phyloP scores from a whole-genome alignment of 2,888 invertebrate species.

The Odontocolon sp. region DNA sequence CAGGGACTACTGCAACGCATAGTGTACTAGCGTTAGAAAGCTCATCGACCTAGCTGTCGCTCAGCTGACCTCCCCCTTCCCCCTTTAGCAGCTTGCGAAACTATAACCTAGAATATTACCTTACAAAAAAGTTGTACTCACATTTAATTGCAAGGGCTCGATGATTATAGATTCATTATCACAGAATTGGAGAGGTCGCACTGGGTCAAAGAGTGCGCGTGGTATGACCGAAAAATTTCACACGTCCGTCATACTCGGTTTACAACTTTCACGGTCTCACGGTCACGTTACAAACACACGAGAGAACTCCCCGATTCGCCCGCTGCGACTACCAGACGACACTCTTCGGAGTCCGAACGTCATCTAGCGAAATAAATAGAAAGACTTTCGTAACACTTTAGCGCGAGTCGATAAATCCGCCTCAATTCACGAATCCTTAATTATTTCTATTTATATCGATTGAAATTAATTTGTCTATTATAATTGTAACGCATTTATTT shows the following conservation, averaged over 20 bases:
- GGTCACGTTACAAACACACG: constrained; percentile 41
- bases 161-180: constrained; percentile 51
- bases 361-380: constrained; percentile 18
- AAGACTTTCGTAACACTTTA: constrained; percentile 4
- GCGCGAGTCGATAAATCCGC: background rate
- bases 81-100: constrained; percentile 31
- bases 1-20: background rate
- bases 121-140: background rate
- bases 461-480: no score
- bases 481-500: no score
- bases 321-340: background rate
- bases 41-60: constrained; percentile 43
- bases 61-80: constrained; percentile 36
- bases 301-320: background rate
- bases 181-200: constrained; percentile 32
- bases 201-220: constrained; percentile 16
- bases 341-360: background rate
- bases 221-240: constrained; percentile 54
- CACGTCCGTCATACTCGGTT: constrained; percentile 56
- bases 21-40: constrained; percentile 18
- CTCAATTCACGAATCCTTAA: no score
- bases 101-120: constrained; percentile 39
- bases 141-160: constrained; percentile 11
- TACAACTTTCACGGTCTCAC: constrained; percentile 60
- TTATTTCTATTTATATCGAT: no score